Evolutionary conservation across 2,113 vertebrate genomes (phyloP), one percentile per base, ranked within the genome.

Genomic region (Elephas maximus): DNA sequence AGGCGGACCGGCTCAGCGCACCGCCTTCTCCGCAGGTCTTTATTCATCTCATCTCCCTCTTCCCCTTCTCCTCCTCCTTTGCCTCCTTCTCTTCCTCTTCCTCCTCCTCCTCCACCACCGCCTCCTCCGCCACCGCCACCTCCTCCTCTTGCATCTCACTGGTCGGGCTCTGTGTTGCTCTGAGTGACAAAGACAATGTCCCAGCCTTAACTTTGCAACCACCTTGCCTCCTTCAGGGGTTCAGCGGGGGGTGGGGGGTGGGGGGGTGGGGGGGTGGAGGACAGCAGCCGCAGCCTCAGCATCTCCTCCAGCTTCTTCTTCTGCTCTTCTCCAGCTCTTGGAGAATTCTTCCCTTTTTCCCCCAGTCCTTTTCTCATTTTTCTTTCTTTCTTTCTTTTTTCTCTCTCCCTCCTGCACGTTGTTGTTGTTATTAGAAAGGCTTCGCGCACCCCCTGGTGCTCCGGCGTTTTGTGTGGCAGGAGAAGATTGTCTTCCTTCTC

Each of bases 371-470:
- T 97, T 95, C 97, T 98, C 96, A 90, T 98, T 97, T 74, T 73
- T 41, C 73, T 78, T 53, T 79, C 45, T 77, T 45, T 77, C 94
- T 95, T 92, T 96, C 91, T 95, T 82, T 96, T 80, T 96, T 96
- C 97, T 97, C 97, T 81, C 97, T 97, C 97, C 95, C 97, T 97
- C 96, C 97, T 93, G 98, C 98, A 98, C 98, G 98, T 97, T 98
- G 98, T 98, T 98, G 98, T 98, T 98, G 99, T 99, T 98, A 98
- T 99, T 99, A 98, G 98, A 98, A 99, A 99, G 99, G 98, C 99
- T 99, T 99, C 99, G 99, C 99, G 99, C 99, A 99, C 99, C 99
- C 99, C 99, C 99, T 99, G 99, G 99, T 99, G 99, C 99, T 99
- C 99, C 99, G 99, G 99, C 98, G 98, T 99, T 99, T 99, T 99